Evolutionary conservation across 2,113 vertebrate genomes (phyloP).

Genomic region (Cyprinodon variegatus): DNA sequence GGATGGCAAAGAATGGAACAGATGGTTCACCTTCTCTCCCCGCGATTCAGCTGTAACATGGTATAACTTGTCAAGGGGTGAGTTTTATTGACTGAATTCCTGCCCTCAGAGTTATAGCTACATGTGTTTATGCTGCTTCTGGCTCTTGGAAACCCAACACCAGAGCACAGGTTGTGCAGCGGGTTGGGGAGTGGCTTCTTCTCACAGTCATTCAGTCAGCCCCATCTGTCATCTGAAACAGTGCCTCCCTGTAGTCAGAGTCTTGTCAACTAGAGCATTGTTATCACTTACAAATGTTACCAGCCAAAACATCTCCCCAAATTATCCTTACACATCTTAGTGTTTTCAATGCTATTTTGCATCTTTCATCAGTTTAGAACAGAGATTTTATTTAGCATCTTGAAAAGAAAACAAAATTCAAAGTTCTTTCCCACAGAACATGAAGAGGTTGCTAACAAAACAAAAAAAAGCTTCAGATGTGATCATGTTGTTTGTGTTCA

Average conservation of each 20-base stretch:
- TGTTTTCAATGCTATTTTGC: slow-evolving; percentile 29
- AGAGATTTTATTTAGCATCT: slow-evolving; percentile 36
- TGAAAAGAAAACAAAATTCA: slow-evolving; percentile 39
- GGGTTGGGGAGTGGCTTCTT: slow-evolving; percentile 76
- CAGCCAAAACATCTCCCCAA: slow-evolving; percentile 42
- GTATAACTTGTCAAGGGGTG: slow-evolving; percentile 84
- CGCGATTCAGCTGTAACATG: slow-evolving; percentile 83
- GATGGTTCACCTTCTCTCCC: slow-evolving; percentile 80
- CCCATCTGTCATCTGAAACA: slow-evolving; percentile 86
- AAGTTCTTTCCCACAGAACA: slow-evolving; percentile 40
- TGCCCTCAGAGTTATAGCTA: slow-evolving; percentile 86
- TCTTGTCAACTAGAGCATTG: slow-evolving; percentile 22
- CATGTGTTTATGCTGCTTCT: slow-evolving; percentile 85
- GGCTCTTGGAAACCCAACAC: slow-evolving; percentile 88
- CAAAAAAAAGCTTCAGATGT: slow-evolving; percentile 34
- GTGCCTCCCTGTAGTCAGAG: slow-evolving; percentile 55
- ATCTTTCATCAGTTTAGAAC: slow-evolving; percentile 48
- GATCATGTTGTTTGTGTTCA: slow-evolving; percentile 56
- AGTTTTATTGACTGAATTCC: slow-evolving; percentile 89
- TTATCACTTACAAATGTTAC: slow-evolving; percentile 45
- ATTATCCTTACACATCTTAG: slow-evolving; percentile 28
- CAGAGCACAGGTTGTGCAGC: slow-evolving; percentile 81
- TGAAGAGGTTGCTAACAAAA: slow-evolving; percentile 36
- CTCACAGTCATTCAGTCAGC: slow-evolving; percentile 82
- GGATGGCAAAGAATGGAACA: slow-evolving; percentile 80